phyloP scores from a whole-genome alignment of 2,797 vertebrate genomes.

The Netta rufina region DNA sequence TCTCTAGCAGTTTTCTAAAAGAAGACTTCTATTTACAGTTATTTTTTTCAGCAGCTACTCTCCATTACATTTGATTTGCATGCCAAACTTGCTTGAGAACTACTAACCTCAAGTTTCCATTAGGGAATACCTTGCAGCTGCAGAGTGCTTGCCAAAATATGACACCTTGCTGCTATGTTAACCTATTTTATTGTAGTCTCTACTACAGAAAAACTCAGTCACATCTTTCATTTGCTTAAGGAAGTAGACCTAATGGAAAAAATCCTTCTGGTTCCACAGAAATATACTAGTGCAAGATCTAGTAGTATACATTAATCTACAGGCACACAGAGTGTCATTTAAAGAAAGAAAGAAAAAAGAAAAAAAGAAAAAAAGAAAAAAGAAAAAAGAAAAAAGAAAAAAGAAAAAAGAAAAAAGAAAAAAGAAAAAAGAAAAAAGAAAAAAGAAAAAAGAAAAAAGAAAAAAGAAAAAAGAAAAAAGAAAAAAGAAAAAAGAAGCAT shows the following conservation, averaged over 20 bases:
- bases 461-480: too few species aligned
- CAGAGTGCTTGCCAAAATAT: not conserved
- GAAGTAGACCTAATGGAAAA: not conserved
- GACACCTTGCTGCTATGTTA: not conserved
- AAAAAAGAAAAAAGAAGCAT: not conserved
- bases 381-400: too few species aligned
- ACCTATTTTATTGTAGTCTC: not conserved
- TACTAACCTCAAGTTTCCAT: not conserved
- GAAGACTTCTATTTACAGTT: not conserved
- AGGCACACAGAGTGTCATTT: not conserved
- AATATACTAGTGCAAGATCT: not conserved
- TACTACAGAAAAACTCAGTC: not conserved
- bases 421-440: not conserved
- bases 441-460: too few species aligned
- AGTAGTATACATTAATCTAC: not conserved
- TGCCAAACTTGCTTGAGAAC: not conserved
- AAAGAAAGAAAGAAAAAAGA: not conserved
- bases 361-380: not conserved
- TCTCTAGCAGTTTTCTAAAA: not conserved
- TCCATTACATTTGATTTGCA: not conserved
- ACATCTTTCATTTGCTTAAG: not conserved
- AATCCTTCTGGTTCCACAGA: not conserved
- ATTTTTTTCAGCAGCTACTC: not conserved
- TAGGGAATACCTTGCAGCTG: not conserved
- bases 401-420: too few species aligned